Conservation (phyloP, 1,140 invertebrate genomes). For the Temnothorax nylanderi region DNA sequence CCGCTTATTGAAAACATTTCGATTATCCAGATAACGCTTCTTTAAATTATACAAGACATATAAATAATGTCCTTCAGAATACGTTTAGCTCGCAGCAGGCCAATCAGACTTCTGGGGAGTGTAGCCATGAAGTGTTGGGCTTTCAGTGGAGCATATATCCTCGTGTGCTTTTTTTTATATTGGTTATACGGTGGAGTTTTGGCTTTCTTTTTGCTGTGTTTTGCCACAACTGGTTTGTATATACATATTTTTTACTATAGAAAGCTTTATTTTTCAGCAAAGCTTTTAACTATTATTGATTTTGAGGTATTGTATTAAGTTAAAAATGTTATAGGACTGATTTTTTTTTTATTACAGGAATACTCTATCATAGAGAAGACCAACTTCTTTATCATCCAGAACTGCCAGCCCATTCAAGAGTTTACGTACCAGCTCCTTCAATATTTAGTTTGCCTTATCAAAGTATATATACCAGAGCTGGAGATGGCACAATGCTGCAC, state of each 20-base stretch:
- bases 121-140: constrained; percentile 86
- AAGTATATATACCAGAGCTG: constrained; percentile 91
- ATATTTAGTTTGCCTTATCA: constrained; percentile 94
- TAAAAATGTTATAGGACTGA: not conserved
- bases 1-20: not conserved
- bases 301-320: not conserved
- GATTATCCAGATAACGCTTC: constrained; percentile 32
- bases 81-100: constrained; percentile 75
- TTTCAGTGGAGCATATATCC: constrained; percentile 86
- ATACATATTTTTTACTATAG: not conserved
- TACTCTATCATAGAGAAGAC: constrained; percentile 95
- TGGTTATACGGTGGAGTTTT: constrained; percentile 93
- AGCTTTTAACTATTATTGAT: not conserved
- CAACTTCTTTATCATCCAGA: constrained; percentile 95
- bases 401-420: constrained; percentile 93
- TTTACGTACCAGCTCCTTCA: constrained; percentile 94
- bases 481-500: constrained; percentile 94
- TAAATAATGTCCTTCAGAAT: constrained; percentile 79
- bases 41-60: not conserved
- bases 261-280: constrained; percentile 5
- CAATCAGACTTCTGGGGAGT: constrained; percentile 76
- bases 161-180: constrained; percentile 91
- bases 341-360: constrained; percentile 86
- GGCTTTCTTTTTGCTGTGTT: constrained; percentile 89
- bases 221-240: constrained; percentile 89